These are phyloP conservation scores for Prunella strophiata DNA, from an alignment of 2,797 vertebrate species.

Conservation along the genomic window DNA sequence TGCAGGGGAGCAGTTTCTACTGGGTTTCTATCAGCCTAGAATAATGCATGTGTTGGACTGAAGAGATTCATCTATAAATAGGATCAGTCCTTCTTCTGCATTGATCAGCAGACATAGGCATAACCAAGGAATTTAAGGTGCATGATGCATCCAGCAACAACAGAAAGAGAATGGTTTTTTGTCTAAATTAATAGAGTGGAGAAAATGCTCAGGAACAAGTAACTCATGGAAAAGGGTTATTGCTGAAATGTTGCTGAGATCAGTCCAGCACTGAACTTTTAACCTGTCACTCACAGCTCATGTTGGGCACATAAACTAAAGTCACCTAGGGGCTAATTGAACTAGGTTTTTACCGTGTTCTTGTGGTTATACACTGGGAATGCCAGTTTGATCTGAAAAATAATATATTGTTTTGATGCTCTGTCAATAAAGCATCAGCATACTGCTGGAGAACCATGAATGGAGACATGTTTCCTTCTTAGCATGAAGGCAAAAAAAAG, in stretches of 20 bases:
- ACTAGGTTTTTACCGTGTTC: neutral
- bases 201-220: neutral
- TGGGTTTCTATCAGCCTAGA: neutral
- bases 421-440: neutral
- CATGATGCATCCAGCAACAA: neutral
- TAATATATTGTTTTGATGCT: neutral
- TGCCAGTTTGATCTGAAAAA: neutral
- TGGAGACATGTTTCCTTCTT: neutral
- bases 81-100: neutral
- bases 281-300: neutral
- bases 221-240: neutral
- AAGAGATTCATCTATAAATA: constrained; percentile 20
- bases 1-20: neutral
- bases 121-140: neutral
- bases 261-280: neutral
- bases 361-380: neutral
- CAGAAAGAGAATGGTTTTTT: neutral
- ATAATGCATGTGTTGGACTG: constrained; percentile 9
- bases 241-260: neutral
- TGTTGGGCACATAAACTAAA: neutral
- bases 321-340: neutral
- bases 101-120: neutral
- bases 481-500: neutral
- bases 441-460: neutral
- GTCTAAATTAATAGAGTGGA: neutral